Percentiles rank a stretch among this genome's conserved stretches.
These are phyloP conservation scores for Gallinago jamesoni DNA, from an alignment of 2,113 vertebrate species.

Conservation along the genomic window DNA sequence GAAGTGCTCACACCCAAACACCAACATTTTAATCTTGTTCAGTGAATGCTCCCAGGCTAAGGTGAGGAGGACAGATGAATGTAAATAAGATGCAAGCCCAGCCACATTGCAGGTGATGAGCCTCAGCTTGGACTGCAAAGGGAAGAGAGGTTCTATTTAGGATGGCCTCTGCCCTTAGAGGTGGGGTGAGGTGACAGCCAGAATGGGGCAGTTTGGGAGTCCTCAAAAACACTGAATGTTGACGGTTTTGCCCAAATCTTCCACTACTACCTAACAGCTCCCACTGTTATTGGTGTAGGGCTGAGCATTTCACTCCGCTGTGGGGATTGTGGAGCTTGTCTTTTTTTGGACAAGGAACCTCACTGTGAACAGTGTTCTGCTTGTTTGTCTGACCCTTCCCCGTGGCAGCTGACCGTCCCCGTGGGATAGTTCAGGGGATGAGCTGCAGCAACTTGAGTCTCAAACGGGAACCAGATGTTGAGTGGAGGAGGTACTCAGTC, in stretches of 20 bases:
- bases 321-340: neutral
- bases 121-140: neutral
- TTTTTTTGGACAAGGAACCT: neutral
- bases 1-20: neutral
- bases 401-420: neutral
- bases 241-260: neutral
- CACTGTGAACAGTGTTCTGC: neutral
- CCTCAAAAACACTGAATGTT: neutral
- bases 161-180: neutral
- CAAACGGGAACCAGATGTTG: neutral
- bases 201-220: neutral
- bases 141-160: neutral
- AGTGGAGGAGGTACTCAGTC: neutral
- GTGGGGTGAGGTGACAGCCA: neutral
- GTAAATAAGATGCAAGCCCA: neutral
- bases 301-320: neutral
- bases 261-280: neutral
- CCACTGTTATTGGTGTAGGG: neutral
- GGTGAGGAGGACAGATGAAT: neutral
- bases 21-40: neutral
- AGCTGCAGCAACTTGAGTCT: neutral
- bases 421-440: neutral
- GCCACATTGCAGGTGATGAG: neutral
- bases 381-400: neutral
- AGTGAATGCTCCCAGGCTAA: neutral